phyloP scores from a whole-genome alignment of 2,797 vertebrate genomes.

The Phataginus tetradactyla region DNA sequence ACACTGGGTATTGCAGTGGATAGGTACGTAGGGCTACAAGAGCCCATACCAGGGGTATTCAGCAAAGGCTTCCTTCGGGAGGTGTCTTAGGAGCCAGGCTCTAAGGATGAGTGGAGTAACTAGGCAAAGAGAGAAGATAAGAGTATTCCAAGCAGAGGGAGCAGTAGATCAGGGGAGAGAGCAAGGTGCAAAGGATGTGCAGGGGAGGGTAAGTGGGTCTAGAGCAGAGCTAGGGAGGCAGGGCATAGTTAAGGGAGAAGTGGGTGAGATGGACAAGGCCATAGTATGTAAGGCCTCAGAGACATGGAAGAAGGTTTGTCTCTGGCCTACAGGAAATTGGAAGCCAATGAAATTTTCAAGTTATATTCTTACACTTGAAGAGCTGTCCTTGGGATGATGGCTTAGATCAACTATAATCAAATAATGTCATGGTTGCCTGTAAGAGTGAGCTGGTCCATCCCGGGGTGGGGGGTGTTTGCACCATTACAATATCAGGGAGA shows the following conservation, averaged over 20 bases:
- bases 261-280: not conserved
- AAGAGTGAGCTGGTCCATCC: not conserved
- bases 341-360: not conserved
- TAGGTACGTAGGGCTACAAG: not conserved
- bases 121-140: not conserved
- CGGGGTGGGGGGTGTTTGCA: no score
- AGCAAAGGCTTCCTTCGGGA: not conserved
- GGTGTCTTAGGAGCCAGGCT: not conserved
- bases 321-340: not conserved
- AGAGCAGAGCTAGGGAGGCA: not conserved
- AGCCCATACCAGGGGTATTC: not conserved
- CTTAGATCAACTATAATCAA: not conserved
- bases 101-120: not conserved
- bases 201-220: not conserved
- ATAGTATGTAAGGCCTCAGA: not conserved
- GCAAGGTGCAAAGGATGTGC: not conserved
- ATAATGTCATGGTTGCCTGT: not conserved
- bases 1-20: not conserved
- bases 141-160: not conserved
- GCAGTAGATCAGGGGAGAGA: not conserved
- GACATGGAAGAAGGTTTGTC: not conserved
- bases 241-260: not conserved
- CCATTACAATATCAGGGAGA: not conserved
- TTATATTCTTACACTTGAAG: not conserved
- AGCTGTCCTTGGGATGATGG: not conserved